Percentiles rank a stretch among this genome's conserved stretches.
Conservation (phyloP, 1,140 invertebrate species). For the Gryllus bimaculatus region DNA sequence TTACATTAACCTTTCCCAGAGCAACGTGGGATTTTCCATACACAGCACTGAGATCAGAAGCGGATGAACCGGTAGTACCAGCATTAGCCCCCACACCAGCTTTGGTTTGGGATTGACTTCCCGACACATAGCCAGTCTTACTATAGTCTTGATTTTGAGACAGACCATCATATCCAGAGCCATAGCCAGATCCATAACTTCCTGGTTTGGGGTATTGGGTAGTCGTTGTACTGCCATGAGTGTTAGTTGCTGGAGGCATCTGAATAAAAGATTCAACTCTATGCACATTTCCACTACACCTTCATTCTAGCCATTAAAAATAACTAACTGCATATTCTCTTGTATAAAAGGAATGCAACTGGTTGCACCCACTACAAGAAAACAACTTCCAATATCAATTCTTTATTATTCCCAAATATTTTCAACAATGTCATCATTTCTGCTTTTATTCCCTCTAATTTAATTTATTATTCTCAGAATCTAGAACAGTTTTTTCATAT, state of each 20-base stretch:
- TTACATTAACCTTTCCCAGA: constrained; percentile 63
- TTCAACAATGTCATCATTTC: no score
- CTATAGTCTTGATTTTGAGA: constrained; percentile 49
- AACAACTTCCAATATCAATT: no score
- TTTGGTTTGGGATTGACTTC: constrained; percentile 44
- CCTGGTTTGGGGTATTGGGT: constrained; percentile 57
- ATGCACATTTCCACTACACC: no score
- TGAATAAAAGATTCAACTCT: constrained; percentile 33
- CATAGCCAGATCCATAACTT: constrained; percentile 52
- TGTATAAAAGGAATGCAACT: no score
- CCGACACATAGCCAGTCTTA: constrained; percentile 42
- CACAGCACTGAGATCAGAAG: constrained; percentile 54
- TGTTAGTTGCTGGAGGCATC: constrained; percentile 52
- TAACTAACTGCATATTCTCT: no score
- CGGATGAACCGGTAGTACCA: constrained; percentile 44
- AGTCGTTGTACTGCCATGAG: constrained; percentile 43
- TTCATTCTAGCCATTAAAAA: no score
- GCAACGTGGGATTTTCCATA: constrained; percentile 61
- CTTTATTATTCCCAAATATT: no score
- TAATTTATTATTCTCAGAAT: no score
- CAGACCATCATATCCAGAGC: constrained; percentile 54
- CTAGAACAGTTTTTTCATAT: no score
- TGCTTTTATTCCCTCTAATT: no score
- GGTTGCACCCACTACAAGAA: no score
- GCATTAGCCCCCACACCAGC: constrained; percentile 41